Conservation (phyloP, 2,888 invertebrate genomes). For the Polymixis lichenea region DNA sequence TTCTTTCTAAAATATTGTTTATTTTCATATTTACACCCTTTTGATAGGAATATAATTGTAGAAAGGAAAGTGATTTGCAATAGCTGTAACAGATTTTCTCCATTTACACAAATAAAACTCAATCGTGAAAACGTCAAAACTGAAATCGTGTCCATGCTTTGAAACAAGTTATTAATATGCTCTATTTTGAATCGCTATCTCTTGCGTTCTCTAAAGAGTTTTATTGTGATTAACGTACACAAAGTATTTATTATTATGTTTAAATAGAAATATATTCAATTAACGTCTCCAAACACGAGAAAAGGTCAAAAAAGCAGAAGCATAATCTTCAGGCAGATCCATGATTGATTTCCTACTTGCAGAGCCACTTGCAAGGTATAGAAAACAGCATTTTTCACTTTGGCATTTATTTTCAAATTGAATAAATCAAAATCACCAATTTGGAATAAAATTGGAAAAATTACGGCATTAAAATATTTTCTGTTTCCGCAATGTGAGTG, state of each 20-base stretch:
- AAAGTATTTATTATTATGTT: not conserved
- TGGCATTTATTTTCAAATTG: not conserved
- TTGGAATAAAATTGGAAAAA: not conserved
- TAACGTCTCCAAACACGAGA: not conserved
- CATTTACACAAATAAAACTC: too few species aligned
- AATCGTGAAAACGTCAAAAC: too few species aligned
- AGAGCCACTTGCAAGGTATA: not conserved
- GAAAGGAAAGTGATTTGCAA: not conserved
- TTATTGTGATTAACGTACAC: not conserved
- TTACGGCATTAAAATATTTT: not conserved
- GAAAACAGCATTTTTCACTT: not conserved
- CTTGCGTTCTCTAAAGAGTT: not conserved
- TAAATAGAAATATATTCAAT: not conserved
- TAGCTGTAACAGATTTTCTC: not conserved
- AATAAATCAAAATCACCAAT: too few species aligned
- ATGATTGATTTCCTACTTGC: not conserved
- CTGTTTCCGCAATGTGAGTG: not conserved
- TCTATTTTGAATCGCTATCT: not conserved
- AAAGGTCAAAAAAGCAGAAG: not conserved
- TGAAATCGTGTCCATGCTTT: not conserved
- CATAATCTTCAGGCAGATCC: not conserved
- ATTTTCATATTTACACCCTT: not conserved
- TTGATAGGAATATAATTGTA: not conserved
- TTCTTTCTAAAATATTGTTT: not conserved
- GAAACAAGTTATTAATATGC: not conserved